Base-by-base conservation (phyloP, 2,797 vertebrate species). In the Bucorvus abyssinicus region DNA sequence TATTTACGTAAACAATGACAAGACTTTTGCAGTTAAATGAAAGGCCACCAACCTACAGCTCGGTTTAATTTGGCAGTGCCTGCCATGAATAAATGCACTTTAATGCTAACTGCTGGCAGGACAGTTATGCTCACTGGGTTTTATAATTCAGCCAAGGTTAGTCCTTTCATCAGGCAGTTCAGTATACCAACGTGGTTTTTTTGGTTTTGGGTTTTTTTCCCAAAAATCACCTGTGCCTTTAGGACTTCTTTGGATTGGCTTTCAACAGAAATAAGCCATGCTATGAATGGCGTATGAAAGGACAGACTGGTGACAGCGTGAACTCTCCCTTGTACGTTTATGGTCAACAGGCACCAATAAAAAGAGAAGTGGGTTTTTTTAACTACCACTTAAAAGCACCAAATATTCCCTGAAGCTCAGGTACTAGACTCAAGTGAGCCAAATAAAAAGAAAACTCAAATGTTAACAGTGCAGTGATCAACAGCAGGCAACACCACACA, bases 311-410 rank as follows among this genome's bases (percentile, higher is more conserved):
- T 86, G 92, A 80, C 75, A 95, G 79, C 93, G 52, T 87, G 95
- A 96, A 78, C 86, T 91, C 79, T 94, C 74, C 56, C 65, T 89
- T 93, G 87, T 56, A 93, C 74, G 84, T 93, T 89, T 95, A 79
- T 70, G 84, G 80, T 80, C 94, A 95, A 57, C 81, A 86, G 77
- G 34, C 61, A 84, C 14, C 74, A 79, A 89, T 83, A 90, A 88
- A 87, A 92, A 87, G 61, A 73, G 44, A 75, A 53, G 21, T 13
- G 18, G 9, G 0, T 4, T 64, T 83, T 92, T 94, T 94, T 34
- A 89, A 82, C 84, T 63, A 57, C 36, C 29, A 78, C 63, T 85
- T 90, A 53, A 89, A 96, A 77, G 38, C 7, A 6, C 24, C 61
- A 88, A 24, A 47, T 74, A 78, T 73, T 87, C 80, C 70, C 88